phyloP scores from a whole-genome alignment of 2,888 invertebrate genomes.

The Orgyia antiqua region DNA sequence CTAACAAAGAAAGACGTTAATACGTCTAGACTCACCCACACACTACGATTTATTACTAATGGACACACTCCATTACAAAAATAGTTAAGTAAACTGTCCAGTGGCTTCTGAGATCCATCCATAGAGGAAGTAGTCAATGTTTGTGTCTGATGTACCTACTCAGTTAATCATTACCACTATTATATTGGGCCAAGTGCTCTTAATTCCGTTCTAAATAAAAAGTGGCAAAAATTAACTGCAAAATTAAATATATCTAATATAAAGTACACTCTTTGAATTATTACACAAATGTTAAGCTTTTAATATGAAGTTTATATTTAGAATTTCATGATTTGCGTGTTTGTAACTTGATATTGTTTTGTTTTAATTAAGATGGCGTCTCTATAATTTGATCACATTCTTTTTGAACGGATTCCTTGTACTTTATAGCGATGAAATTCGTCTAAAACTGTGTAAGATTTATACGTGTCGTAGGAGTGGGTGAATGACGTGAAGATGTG shows the following conservation, averaged over 20 bases:
- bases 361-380: too few relatives aligned
- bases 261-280: too few relatives aligned
- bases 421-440: constrained; percentile 17
- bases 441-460: constrained; percentile 15
- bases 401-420: neutral
- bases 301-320: too few relatives aligned
- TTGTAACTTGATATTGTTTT: too few relatives aligned
- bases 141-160: constrained; percentile 20
- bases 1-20: constrained; percentile 23
- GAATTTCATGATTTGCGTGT: too few relatives aligned
- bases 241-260: too few relatives aligned
- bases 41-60: constrained; percentile 49
- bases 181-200: constrained; percentile 21
- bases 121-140: constrained; percentile 23
- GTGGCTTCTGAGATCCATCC: constrained; percentile 30
- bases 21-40: constrained; percentile 27
- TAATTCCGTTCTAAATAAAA: too few relatives aligned
- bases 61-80: constrained; percentile 60
- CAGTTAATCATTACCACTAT: constrained; percentile 30
- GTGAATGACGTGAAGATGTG: constrained; percentile 5
- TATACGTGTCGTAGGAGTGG: constrained; percentile 8
- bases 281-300: too few relatives aligned
- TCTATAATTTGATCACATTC: too few relatives aligned
- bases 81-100: constrained; percentile 36
- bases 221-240: too few relatives aligned